Evolutionary conservation across 2,888 invertebrate species (phyloP), one percentile per base, ranked within the genome.

Genomic region (Altica lythri): DNA sequence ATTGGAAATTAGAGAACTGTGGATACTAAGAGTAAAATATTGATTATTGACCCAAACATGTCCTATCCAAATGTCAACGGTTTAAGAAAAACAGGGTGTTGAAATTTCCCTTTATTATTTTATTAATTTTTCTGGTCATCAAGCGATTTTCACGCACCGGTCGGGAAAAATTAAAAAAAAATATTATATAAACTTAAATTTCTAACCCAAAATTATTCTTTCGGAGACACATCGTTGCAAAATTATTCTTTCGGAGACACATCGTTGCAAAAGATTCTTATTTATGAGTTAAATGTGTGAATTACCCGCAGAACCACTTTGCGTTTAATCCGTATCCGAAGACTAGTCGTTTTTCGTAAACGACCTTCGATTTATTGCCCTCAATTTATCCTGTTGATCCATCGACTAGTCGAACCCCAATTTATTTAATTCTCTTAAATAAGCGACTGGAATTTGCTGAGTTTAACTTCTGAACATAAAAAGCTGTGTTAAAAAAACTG

Each of bases 301-400:
- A 43, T 37, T 47, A 42, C 42, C 13, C 42, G 43, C 17, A n/a
- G 14, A 48, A 43, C 27, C 53, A 44, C 46, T 35, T 35, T 49
- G 29, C 40, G 19, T 51, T 55, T 35, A 40, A 55, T 50, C 50
- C 30, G 27, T 46, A 46, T 50, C 42, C 42, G 46, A 45, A 42
- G 35, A 40, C 45, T 55, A 38, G 46, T 43, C 55, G 55, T 38
- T 46, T 55, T 55, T 46, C 42, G 32, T 51, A 35, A 27, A 50
- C 40, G 50, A 34, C 32, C 42, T 29, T 51, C 55, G 55, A 55
- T 55, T 55, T 50, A 55, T 55, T 37, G 35, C 50, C 42, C 12
- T 29, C 55, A 45, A 55, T 55, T 55, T 34, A 55, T 55, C 55
- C 55, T 50, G 55, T 55, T 55, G 50, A 55, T 55, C 55, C 50